Conservation (phyloP, 2,888 invertebrate species). For the Temnothorax rugatulus region DNA sequence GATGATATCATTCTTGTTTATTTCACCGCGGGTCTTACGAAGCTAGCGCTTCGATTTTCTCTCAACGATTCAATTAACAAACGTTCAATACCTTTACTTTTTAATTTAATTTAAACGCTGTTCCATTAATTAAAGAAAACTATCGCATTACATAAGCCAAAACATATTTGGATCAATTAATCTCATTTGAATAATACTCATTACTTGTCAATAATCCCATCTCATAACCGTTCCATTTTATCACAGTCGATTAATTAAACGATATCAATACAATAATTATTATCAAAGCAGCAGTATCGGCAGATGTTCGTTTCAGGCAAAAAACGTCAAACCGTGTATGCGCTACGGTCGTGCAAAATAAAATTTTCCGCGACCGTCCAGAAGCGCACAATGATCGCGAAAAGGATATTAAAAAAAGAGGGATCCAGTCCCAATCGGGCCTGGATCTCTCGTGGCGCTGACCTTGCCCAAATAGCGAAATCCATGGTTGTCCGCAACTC, state of each 20-base stretch:
- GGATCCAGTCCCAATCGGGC: not conserved
- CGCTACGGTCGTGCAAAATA: not conserved
- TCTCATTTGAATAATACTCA: slow-evolving; percentile 7
- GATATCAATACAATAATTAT: not conserved
- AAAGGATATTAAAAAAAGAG: not conserved
- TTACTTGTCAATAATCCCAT: slow-evolving; percentile 18
- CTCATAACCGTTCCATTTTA: not conserved
- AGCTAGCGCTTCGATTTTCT: not conserved
- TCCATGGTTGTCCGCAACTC: slow-evolving; percentile 88
- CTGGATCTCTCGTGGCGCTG: slow-evolving; percentile 18
- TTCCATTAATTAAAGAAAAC: not conserved
- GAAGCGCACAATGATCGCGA: not conserved
- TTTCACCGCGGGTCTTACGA: not conserved
- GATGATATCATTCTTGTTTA: slow-evolving; percentile 18
- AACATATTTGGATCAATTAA: slow-evolving; percentile 5
- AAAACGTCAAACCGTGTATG: not conserved
- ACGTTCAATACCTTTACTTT: not conserved
- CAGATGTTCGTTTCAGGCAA: not conserved
- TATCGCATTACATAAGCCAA: not conserved
- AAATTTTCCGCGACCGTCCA: not conserved
- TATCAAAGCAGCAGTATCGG: not conserved
- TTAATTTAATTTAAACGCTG: not conserved
- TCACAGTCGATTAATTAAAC: slow-evolving; percentile 34
- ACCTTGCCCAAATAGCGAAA: slow-evolving; percentile 88
- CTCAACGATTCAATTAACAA: slow-evolving; percentile 24